Conservation (phyloP, 1,140 invertebrate species). For the Drosophila ambigua region DNA sequence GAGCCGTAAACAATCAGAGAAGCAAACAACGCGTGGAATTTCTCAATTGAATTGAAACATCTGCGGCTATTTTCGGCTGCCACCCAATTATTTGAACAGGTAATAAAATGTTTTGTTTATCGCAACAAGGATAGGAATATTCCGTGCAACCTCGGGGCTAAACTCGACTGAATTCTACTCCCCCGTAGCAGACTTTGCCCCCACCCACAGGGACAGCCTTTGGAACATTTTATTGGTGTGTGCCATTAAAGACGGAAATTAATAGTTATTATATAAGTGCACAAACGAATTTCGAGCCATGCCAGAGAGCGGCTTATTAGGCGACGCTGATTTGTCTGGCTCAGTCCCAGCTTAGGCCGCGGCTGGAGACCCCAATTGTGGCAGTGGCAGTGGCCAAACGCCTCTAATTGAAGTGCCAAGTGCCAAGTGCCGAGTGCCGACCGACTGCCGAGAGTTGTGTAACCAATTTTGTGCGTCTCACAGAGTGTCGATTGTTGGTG, state of each 20-base stretch:
- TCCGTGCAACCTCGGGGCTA: too few relatives aligned
- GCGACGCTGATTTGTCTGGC: constrained; percentile 14
- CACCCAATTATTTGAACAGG: constrained; percentile 55
- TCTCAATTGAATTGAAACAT: constrained; percentile 49
- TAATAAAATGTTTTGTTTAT: constrained; percentile 45
- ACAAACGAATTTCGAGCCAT: too few relatives aligned
- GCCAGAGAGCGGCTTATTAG: constrained; percentile 7
- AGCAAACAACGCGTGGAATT: constrained; percentile 53
- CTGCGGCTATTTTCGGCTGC: constrained; percentile 53
- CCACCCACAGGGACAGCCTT: too few relatives aligned
- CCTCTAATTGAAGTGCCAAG: constrained; percentile 54
- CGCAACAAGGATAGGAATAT: not conserved
- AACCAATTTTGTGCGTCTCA: constrained; percentile 49
- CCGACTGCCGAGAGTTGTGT: constrained; percentile 35
- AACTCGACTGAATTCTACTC: too few relatives aligned
- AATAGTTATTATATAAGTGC: too few relatives aligned
- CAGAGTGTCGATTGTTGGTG: constrained; percentile 19
- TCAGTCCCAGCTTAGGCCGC: constrained; percentile 3
- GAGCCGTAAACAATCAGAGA: constrained; percentile 4
- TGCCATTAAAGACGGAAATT: too few relatives aligned
- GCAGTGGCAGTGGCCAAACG: constrained; percentile 23
- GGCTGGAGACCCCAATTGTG: constrained; percentile 23
- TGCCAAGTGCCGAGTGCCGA: too few relatives aligned
- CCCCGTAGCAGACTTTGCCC: too few relatives aligned
- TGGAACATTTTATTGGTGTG: too few relatives aligned